A percentile compares a stretch with the other conserved stretches of the same genome.
These are phyloP conservation scores for Drosophila flavopinicola DNA, from an alignment of 2,888 invertebrate genomes.

Conservation along the genomic window DNA sequence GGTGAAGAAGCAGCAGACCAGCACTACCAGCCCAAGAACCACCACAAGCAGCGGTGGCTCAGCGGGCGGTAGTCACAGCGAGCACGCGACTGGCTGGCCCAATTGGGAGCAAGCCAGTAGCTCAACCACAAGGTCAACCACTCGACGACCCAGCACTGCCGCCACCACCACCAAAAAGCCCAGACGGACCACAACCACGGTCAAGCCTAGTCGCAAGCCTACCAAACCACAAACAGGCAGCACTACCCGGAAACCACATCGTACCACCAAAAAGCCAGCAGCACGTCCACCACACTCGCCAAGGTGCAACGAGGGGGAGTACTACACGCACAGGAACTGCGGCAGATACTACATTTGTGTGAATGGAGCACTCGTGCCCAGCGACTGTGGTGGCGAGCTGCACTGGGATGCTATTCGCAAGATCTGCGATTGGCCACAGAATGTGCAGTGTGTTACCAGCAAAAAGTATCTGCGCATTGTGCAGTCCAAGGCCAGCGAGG, in stretches of 20 bases:
- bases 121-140: slow-evolving; percentile 65
- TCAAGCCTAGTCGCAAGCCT: slow-evolving; percentile 48
- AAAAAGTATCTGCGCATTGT: slow-evolving; percentile 79
- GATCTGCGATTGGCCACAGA: slow-evolving; percentile 91
- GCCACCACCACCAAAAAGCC: slow-evolving; percentile 45
- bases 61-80: slow-evolving; percentile 50
- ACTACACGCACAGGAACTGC: slow-evolving; percentile 90
- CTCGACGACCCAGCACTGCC: slow-evolving; percentile 49
- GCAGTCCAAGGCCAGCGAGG: slow-evolving; percentile 80
- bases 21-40: slow-evolving; percentile 10
- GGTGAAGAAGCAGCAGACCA: slow-evolving; percentile 42
- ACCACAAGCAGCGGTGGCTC: slow-evolving; percentile 83
- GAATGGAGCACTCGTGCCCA: slow-evolving; percentile 88
- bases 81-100: slow-evolving; percentile 81
- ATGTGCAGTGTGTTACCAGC: slow-evolving; percentile 86
- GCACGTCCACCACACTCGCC: slow-evolving; percentile 56
- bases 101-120: slow-evolving; percentile 67
- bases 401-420: slow-evolving; percentile 88
- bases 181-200: slow-evolving; percentile 37
- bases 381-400: slow-evolving; percentile 90
- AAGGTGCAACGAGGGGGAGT: slow-evolving; percentile 89
- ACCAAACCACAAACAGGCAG: slow-evolving; percentile 28
- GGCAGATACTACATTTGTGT: slow-evolving; percentile 91
- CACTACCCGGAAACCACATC: slow-evolving; percentile 1
- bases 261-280: slow-evolving; percentile 47